A percentile compares a stretch with the other conserved stretches of the same genome.
These are phyloP conservation scores for Brachirus orientalis DNA, from an alignment of 2,113 vertebrate species.

Conservation along the genomic window DNA sequence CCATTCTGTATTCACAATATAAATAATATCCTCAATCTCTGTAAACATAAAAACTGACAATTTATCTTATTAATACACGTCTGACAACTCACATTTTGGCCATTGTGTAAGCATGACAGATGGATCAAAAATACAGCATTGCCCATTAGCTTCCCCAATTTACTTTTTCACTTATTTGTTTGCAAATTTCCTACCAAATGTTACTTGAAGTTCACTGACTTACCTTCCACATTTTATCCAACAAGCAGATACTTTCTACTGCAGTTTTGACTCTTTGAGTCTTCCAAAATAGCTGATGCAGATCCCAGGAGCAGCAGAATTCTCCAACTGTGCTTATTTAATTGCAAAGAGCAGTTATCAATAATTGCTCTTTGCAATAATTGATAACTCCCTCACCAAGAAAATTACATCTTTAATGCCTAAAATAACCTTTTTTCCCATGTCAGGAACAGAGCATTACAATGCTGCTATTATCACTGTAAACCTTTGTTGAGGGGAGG, in stretches of 20 bases:
- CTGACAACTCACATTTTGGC: not conserved
- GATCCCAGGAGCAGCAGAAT: no score
- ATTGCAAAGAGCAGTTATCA: no score
- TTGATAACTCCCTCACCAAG: not conserved
- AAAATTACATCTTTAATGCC: not conserved
- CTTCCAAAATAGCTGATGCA: not conserved
- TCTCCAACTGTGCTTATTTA: not conserved
- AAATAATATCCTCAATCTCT: no score
- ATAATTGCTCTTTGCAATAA: not conserved
- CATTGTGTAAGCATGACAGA: not conserved
- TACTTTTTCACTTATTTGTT: not conserved
- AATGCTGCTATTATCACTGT: not conserved
- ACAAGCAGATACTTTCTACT: not conserved
- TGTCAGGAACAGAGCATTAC: not conserved
- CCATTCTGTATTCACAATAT: no score
- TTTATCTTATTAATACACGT: not conserved
- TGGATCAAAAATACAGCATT: no score
- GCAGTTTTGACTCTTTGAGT: not conserved
- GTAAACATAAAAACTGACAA: no score
- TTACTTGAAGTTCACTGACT: not conserved
- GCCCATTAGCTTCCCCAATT: no score
- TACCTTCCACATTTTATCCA: not conserved
- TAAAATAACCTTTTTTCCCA: not conserved
- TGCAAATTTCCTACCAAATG: no score
- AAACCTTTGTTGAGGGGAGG: not conserved